Conservation (phyloP, 2,113 vertebrate species). For the Hemiscyllium ocellatum region DNA sequence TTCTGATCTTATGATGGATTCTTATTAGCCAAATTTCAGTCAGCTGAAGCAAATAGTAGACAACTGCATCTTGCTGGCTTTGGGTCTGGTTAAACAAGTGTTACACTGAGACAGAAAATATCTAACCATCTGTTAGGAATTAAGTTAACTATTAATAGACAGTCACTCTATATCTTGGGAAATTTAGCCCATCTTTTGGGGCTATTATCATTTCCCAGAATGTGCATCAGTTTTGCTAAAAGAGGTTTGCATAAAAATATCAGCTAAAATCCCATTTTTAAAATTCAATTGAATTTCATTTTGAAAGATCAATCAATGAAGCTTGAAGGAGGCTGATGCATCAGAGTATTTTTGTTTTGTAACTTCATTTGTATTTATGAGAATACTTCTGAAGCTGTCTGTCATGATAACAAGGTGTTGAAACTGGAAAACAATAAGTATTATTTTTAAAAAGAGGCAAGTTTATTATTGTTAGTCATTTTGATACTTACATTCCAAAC, state of each 20-base stretch:
- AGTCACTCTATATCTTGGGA: neutral
- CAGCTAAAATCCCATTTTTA: neutral
- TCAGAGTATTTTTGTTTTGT: neutral
- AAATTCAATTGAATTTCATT: conserved; percentile 7
- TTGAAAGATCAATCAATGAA: conserved; percentile 9
- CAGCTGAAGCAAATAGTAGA: neutral
- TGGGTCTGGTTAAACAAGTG: neutral
- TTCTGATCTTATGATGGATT: neutral
- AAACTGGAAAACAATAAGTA: neutral
- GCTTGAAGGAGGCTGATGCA: neutral
- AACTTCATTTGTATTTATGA: conserved; percentile 23
- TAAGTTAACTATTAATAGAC: neutral
- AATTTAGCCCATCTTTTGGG: neutral
- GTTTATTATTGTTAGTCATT: neutral
- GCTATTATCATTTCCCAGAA: neutral
- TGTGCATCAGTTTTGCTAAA: neutral
- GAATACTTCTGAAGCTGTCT: neutral
- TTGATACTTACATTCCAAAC: neutral
- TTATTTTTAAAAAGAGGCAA: neutral
- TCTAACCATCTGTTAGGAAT: neutral
- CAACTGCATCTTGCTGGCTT: neutral
- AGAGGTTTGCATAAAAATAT: neutral
- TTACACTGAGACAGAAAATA: neutral
- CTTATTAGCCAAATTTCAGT: neutral
- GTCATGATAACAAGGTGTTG: conserved; percentile 12